A percentile compares a stretch with the other conserved stretches of the same genome.
phyloP scores from a whole-genome alignment of 2,797 vertebrate genomes.

The Discoglossus pictus region DNA sequence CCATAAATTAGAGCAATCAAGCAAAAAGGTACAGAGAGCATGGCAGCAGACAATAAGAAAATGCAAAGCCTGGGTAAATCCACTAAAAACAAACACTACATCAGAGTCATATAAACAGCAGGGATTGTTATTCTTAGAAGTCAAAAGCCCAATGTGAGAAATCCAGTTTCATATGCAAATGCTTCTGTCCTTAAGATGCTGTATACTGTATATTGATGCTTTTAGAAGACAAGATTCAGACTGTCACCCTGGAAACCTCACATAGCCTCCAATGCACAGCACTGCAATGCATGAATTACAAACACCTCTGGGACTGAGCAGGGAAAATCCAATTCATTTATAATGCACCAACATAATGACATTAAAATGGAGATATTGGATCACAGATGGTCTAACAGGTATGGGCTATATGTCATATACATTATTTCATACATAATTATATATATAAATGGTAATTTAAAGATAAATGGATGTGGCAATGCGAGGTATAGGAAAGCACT shows the following conservation, averaged over 20 bases:
- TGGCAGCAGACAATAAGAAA: conserved; percentile 4
- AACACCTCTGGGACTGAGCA: too few relatives aligned
- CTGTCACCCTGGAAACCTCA: conserved; percentile 8
- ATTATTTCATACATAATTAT: too few relatives aligned
- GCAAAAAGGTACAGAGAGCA: too few relatives aligned
- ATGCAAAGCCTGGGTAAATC: background rate
- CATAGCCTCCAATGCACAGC: background rate
- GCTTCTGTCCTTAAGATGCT: background rate
- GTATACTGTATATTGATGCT: background rate
- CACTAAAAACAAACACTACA: background rate
- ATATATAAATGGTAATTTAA: too few relatives aligned
- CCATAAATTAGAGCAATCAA: too few relatives aligned
- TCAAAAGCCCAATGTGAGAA: background rate
- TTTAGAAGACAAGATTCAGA: background rate
- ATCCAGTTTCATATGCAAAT: background rate
- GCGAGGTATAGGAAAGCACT: too few relatives aligned
- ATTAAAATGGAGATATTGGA: too few relatives aligned
- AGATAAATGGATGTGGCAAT: too few relatives aligned
- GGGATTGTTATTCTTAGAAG: conserved; percentile 6
- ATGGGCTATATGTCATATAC: too few relatives aligned
- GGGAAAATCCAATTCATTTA: too few relatives aligned
- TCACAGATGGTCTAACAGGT: too few relatives aligned
- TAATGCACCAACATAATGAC: too few relatives aligned
- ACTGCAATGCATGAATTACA: conserved; percentile 3
- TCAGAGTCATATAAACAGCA: background rate